Conservation (phyloP, 2,797 vertebrate species). For the Orientallactaga sibirica region DNA sequence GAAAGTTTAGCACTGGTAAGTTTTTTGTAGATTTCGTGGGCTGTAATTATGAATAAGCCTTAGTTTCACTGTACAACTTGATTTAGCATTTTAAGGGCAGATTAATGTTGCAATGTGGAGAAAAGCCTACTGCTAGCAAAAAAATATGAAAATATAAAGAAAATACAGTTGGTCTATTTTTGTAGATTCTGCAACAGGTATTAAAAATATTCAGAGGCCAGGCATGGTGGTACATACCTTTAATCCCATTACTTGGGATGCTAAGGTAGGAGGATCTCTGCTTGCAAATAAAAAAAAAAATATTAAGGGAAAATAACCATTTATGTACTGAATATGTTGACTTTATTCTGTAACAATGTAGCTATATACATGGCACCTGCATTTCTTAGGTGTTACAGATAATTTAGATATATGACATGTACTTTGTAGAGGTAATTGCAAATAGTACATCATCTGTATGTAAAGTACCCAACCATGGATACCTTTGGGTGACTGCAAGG, state of each 20-base stretch:
- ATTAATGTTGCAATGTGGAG: background rate
- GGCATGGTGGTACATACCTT: too few relatives aligned
- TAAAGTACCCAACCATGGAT: background rate
- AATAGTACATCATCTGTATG: background rate
- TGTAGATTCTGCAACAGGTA: background rate
- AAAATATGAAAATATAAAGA: background rate
- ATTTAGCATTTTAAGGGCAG: constrained; percentile 16
- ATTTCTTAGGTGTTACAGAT: background rate
- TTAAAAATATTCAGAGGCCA: background rate
- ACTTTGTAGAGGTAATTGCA: background rate
- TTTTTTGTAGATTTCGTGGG: constrained; percentile 1
- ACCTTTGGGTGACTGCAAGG: background rate
- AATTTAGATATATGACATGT: background rate
- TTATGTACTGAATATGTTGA: background rate
- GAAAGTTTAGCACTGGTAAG: constrained; percentile 96
- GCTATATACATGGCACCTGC: background rate
- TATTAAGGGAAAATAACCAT: background rate
- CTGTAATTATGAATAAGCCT: background rate
- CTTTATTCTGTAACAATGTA: background rate
- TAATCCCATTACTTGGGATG: too few relatives aligned
- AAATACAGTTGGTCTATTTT: background rate
- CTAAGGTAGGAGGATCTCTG: too few relatives aligned
- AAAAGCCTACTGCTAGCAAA: background rate
- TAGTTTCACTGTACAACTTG: constrained; percentile 1
- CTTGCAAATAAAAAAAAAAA: too few relatives aligned